Evolutionary conservation across 2,113 vertebrate genomes (phyloP).

Genomic region (Neoarius graeffei): DNA sequence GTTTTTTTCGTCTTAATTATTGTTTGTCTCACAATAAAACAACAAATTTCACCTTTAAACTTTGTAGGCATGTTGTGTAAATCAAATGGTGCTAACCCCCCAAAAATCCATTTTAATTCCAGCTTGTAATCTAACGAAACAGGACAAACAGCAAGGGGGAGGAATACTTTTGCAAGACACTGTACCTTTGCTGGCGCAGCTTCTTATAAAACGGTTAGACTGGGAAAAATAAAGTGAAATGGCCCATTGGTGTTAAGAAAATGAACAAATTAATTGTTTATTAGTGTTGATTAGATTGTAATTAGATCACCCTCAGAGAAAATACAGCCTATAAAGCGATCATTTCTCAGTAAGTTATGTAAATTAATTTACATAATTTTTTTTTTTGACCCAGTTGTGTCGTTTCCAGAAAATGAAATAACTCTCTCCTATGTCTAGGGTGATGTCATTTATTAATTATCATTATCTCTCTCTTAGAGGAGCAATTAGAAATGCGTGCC

Average conservation of each 20-base stretch:
- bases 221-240: neutral
- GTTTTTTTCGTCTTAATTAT: too few relatives aligned
- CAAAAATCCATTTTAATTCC: too few relatives aligned
- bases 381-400: neutral
- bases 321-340: neutral
- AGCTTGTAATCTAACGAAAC: too few relatives aligned
- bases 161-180: too few relatives aligned
- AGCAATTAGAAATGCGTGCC: constrained; percentile 95
- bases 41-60: too few relatives aligned
- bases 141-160: too few relatives aligned
- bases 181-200: neutral
- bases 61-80: too few relatives aligned
- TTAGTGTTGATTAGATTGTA: neutral
- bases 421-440: neutral
- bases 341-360: neutral
- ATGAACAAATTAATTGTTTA: neutral
- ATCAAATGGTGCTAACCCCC: too few relatives aligned
- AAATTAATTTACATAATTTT: neutral
- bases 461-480: constrained; percentile 74
- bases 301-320: neutral
- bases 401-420: neutral
- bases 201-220: neutral
- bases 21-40: too few relatives aligned
- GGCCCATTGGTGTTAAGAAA: neutral
- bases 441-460: neutral